Base-by-base conservation (phyloP, 2,113 vertebrate genomes). In the Arothron firmamentum region DNA sequence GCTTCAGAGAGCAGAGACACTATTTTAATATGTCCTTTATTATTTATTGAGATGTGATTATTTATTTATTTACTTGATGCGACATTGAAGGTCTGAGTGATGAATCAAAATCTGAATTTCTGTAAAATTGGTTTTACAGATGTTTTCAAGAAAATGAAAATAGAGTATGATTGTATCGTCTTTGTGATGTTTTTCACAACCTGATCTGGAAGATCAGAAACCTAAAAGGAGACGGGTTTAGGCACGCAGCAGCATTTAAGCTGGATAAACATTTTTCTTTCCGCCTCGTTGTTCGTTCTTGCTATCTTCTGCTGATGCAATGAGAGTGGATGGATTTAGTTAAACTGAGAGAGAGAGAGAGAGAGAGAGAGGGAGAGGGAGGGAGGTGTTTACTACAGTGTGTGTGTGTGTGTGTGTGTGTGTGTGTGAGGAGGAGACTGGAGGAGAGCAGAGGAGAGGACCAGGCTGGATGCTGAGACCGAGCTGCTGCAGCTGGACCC, bases 251-350 rank as follows among this genome's bases (percentile, higher is more conserved):
- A 9, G 18, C 42, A 14, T 59, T 46, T 25, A 47, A 56, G 16
- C 45, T 46, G 19, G 6, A 45, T 18, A 13, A 56, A 14, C 17
- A n/a, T n/a, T 21, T 54, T 42, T 50, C 34, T 45, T 4, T 12
- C 20, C 21, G 51, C 38, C n/a, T 48, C 23, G 51, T 56, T 23
- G 51, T 56, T 23, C 17, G 50, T 51, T 59, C 60, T 63, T 9
- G 31, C 73, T 28, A 43, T 56, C 60, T 52, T 17, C 31, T 50
- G 67, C 52, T 80, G 80, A 83, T 51, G 58, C 67, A 72, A 85
- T 80, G 70, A 69, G 70, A 82, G 75, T 14, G 51, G 82, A 80
- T 10, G 6, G 67, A 54, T 66, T 78, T 41, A 74, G 62, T 77
- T 54, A 71, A 67, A 79, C 20, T 43, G 62, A 51, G 43, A 54